Evolutionary conservation across 2,113 vertebrate genomes (phyloP).

Genomic region (Gambusia affinis): DNA sequence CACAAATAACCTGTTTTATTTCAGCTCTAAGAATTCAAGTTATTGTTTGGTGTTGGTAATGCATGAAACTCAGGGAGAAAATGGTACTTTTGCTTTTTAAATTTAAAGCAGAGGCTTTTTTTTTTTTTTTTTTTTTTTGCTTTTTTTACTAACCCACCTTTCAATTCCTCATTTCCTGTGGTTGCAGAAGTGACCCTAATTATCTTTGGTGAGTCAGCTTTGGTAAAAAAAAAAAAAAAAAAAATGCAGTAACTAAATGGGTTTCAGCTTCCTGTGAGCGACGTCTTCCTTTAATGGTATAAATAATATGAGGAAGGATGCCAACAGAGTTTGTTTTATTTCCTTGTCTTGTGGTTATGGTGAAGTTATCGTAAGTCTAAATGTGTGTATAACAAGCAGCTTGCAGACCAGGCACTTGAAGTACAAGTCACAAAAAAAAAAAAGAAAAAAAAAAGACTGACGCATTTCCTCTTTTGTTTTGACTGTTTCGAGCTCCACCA

Average conservation of each 20-base stretch:
- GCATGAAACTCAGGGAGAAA: neutral
- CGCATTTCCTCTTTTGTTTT: constrained; percentile 43
- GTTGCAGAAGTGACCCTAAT: constrained; percentile 8
- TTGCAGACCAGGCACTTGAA: neutral
- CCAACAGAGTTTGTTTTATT: neutral
- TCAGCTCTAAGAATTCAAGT: neutral
- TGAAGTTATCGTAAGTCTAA: neutral
- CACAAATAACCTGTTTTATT: neutral
- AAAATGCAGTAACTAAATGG: neutral
- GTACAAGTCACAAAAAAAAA: neutral
- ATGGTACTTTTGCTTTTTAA: neutral
- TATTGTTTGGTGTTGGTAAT: neutral
- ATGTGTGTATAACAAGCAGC: constrained; percentile 24
- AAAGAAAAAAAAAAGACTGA: constrained; percentile 6
- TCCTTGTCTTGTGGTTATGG: neutral
- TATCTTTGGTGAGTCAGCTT: constrained; percentile 8
- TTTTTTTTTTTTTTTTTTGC: neutral
- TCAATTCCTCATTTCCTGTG: constrained; percentile 40
- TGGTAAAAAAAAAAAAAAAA: neutral
- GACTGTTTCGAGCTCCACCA: constrained; percentile 28
- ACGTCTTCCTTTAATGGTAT: neutral
- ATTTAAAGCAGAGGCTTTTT: neutral
- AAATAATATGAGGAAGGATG: neutral
- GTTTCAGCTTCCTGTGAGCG: neutral
- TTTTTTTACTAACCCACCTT: neutral